Base-by-base conservation (phyloP, 2,797 vertebrate genomes). In the Bufotes viridis region DNA sequence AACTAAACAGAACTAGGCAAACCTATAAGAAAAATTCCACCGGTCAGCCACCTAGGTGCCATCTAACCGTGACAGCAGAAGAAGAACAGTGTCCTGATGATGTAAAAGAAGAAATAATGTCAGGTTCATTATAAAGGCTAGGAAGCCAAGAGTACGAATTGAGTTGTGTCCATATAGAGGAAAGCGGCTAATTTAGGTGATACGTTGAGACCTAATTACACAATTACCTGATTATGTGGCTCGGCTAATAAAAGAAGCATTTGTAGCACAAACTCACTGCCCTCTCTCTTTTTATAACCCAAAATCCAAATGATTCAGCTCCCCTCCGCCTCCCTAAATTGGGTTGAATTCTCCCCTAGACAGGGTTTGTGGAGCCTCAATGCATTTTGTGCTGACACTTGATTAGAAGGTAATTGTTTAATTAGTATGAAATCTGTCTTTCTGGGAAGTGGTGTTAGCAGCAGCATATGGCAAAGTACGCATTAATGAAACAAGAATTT, bases 351-450 rank as follows among this genome's bases (percentile, higher is more conserved):
- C 88, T 87, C 88, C 88, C 84, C 88, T 69, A 89, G 88, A 89
- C 74, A 57, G 78, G 74, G 61, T 83, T 89, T 87, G 84, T 55
- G 53, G 88, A 86, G 61, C 58, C 63, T 79, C 53, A 17, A 89
- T 81, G 88, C 69, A 83, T 82, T 89, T 87, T 89, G 88, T 87
- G 88, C 84, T 89, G 84, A 89, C 88, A 89, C 84, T 87, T 89
- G 84, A 89, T 89, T 89, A 89, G 80, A 78, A 89, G 53, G 80
- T 89, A 89, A 89, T 89, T 89, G 88, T 89, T 89, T 89, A 89
- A 89, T 89, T 89, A 89, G 84, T 86, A 89, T 89, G 74, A 89
- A 89, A 89, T 89, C 84, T 89, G 88, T 89, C 88, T 86, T 89
- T 86, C 84, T 86, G 88, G 88, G 80, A 89, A 78, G 88, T 89